Base-by-base conservation (phyloP, 2,113 vertebrate species). In the Taurulus bubalis region DNA sequence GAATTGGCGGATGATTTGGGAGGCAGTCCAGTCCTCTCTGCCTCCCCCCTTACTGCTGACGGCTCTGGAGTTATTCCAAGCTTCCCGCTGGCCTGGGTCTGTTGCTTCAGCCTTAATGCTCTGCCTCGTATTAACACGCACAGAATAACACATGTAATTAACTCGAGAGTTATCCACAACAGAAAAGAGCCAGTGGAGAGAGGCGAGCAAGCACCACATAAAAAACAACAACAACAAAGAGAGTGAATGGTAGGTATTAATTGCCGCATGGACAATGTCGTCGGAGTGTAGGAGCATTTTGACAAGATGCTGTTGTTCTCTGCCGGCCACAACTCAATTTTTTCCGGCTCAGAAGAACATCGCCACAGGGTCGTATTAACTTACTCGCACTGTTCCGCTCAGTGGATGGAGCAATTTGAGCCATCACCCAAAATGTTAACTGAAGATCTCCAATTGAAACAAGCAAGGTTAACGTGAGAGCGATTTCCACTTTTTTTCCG, bases 141-240 rank as follows among this genome's bases (percentile, higher is more conserved):
- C 76, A 86, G 64, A 89, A 86, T 74, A 89, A 92, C 79, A 83
- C 77, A 90, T 86, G 77, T 76, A 90, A 91, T 91, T 90, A 91
- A 85, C 77, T 72, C 73, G 22, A 84, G 91, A 79, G 80, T 87
- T 82, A 80, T 71, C 49, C 66, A 67, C 1, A 20, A 62, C 60
- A 72, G 76, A 53, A 87, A 87, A 87, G 53, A 72, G 85, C 62
- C 66, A 45, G 42, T n/a, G 68, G 64, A 79, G 69, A 59, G 34
- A 72, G 36, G 36, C 8, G 6, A 73, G 66, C 22, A 7, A 70
- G 38, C 3, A 40, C 0, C 10, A 38, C 40, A 60, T 45, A 45
- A 42, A 60, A 47, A 16, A 38, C 10, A 42, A 8, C 3, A 68
- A 26, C 22, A 53, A 42, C 14, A 11, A 30, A 75, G 22, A 16